Base-by-base conservation (phyloP, 2,888 invertebrate species). In the Lithodes maja region DNA sequence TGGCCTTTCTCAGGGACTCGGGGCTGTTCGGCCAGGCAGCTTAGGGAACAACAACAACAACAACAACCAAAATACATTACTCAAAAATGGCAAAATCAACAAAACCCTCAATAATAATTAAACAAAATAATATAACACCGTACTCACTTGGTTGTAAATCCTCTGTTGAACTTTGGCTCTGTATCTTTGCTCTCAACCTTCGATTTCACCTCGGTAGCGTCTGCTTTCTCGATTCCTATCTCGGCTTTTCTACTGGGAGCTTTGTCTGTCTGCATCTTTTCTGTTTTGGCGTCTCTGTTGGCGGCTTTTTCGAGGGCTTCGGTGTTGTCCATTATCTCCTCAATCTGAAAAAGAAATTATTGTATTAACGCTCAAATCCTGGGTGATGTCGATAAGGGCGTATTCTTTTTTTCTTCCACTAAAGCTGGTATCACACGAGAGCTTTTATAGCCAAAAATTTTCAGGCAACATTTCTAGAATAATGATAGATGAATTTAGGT, bases 61-160 rank as follows among this genome's bases (percentile, higher is more conserved):
- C n/a, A n/a, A n/a, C n/a, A n/a, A n/a, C n/a, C n/a, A n/a, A n/a
- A n/a, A n/a, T n/a, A n/a, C n/a, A n/a, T n/a, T n/a, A n/a, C n/a
- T n/a, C n/a, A n/a, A n/a, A n/a, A n/a, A n/a, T n/a, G n/a, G n/a
- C n/a, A n/a, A n/a, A n/a, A n/a, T n/a, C n/a, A n/a, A n/a, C n/a
- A 2, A 12, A 49, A 82, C 55, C 68, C 3, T 15, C 9, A 3
- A 82, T 2, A 33, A 68, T 54, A 15, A 55, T 12, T 79, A 77
- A 77, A 77, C 50, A 71, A 9, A 61, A 75, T 54, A 1, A n/a
- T 85, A 3, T 2, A n/a, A n/a, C n/a, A 0, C 33, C 55, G 17
- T 61, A 79, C 85, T 81, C n/a, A 88, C 88, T 81, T 84, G 52
- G 80, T 55, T 61, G 78, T 81, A 71, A 85, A 88, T 71, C 88